Percentiles rank a stretch among this genome's conserved stretches.
Evolutionary conservation across 1,140 invertebrate species (phyloP).

Genomic region (Drosophila ercepeae): DNA sequence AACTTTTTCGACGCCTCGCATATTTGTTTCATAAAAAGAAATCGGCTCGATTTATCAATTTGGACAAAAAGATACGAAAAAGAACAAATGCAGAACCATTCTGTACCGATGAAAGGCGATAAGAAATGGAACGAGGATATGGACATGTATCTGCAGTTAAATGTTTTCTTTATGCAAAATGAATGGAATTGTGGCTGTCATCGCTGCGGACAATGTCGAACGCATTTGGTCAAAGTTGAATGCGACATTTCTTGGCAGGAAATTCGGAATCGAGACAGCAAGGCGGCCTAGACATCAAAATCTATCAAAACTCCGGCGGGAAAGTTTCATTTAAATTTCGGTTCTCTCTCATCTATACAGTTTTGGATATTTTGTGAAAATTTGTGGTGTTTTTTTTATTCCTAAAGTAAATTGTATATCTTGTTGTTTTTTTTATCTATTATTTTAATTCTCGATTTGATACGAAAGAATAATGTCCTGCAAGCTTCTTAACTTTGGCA

Average conservation of each 20-base stretch:
- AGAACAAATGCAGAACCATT: slow-evolving; percentile 2
- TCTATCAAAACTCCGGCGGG: not conserved
- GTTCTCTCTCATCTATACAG: not conserved
- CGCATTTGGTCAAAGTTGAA: slow-evolving; percentile 34
- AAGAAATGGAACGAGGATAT: slow-evolving; percentile 11
- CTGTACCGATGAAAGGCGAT: slow-evolving; percentile 20
- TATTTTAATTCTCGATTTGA: not conserved
- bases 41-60: slow-evolving; percentile 63
- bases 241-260: slow-evolving; percentile 24
- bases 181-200: slow-evolving; percentile 23
- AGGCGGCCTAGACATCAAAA: not conserved
- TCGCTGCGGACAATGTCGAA: slow-evolving; percentile 14
- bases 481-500: not conserved
- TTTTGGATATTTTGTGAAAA: slow-evolving; percentile 1
- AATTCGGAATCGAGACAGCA: not conserved
- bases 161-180: slow-evolving; percentile 51
- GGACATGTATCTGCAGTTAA: slow-evolving; percentile 26
- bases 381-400: not conserved
- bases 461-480: not conserved
- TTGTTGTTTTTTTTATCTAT: not conserved
- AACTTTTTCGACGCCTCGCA: slow-evolving; percentile 45
- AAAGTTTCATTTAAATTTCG: not conserved
- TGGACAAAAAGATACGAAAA: slow-evolving; percentile 27
- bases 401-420: too few relatives aligned
- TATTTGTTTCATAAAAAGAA: slow-evolving; percentile 51